A percentile compares a stretch with the other conserved stretches of the same genome.
Evolutionary conservation across 2,113 vertebrate genomes (phyloP).

Genomic region (Brevimyrus niger): DNA sequence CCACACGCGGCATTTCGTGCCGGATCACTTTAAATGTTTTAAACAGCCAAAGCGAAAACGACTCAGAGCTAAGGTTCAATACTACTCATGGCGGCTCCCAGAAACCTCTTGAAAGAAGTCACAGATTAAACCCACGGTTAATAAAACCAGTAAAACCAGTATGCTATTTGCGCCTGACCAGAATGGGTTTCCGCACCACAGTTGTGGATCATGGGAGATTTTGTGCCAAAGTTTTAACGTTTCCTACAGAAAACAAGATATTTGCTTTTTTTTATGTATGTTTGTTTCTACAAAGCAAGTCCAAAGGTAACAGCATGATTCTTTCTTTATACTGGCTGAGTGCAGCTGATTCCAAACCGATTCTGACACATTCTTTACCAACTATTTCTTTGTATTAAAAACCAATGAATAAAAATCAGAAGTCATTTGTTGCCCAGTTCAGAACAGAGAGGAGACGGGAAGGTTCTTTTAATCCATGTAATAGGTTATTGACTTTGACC

Average conservation of each 20-base stretch:
- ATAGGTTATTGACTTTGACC: slow-evolving; percentile 64
- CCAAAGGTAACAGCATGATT: slow-evolving; percentile 39
- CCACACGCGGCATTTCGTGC: slow-evolving; percentile 23
- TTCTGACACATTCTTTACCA: slow-evolving; percentile 60
- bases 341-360: slow-evolving; percentile 49
- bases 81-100: slow-evolving; percentile 23
- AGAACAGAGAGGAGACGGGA: slow-evolving; percentile 43
- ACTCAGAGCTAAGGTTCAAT: slow-evolving; percentile 27
- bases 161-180: slow-evolving; percentile 44
- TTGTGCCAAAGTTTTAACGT: slow-evolving; percentile 39
- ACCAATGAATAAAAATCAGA: slow-evolving; percentile 73
- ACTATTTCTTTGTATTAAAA: slow-evolving; percentile 61
- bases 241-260: slow-evolving; percentile 44
- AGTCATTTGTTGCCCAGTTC: slow-evolving; percentile 54
- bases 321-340: slow-evolving; percentile 38
- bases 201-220: slow-evolving; percentile 38
- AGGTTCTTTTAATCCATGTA: slow-evolving; percentile 54
- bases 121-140: slow-evolving; percentile 44
- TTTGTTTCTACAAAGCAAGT: slow-evolving; percentile 45
- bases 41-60: slow-evolving; percentile 23
- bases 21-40: slow-evolving; percentile 31
- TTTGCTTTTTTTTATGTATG: slow-evolving; percentile 27
- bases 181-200: slow-evolving; percentile 39
- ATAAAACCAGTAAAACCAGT: slow-evolving; percentile 39
- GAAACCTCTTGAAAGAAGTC: slow-evolving; percentile 39